phyloP scores from a whole-genome alignment of 1,140 invertebrate species.

The Cherax destructor region DNA sequence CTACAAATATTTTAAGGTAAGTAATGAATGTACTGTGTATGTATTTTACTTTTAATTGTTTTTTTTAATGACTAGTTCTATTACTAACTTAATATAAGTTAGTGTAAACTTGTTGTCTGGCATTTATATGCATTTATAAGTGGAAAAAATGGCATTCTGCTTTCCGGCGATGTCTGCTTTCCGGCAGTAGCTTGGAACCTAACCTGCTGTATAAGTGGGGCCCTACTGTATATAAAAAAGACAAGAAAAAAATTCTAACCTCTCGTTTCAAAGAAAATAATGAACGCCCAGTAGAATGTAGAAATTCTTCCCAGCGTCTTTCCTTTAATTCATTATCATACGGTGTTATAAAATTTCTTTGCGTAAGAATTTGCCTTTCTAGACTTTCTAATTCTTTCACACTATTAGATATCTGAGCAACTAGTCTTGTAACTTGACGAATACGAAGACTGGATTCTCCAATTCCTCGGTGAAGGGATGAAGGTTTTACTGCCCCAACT shows the following conservation, averaged over 20 bases:
- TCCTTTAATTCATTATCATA: background rate
- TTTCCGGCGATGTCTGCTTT: too few species aligned
- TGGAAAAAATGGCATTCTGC: too few species aligned
- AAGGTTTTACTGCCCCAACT: background rate
- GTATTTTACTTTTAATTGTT: too few species aligned
- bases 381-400: background rate
- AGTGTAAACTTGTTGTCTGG: too few species aligned
- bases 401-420: background rate
- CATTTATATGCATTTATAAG: too few species aligned
- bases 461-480: background rate
- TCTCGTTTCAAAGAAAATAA: background rate
- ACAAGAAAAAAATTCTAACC: background rate
- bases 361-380: background rate
- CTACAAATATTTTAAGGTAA: too few species aligned
- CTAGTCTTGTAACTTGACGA: background rate
- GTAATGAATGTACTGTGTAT: too few species aligned
- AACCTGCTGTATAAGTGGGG: too few species aligned
- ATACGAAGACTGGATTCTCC: background rate
- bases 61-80: too few species aligned
- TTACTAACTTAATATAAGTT: too few species aligned
- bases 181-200: too few species aligned
- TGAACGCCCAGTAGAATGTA: background rate
- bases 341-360: constrained; percentile 3
- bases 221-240: background rate
- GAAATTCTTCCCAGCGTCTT: background rate